Evolutionary conservation across 2,888 invertebrate genomes (phyloP).

Genomic region (Pachydiplax longipennis): DNA sequence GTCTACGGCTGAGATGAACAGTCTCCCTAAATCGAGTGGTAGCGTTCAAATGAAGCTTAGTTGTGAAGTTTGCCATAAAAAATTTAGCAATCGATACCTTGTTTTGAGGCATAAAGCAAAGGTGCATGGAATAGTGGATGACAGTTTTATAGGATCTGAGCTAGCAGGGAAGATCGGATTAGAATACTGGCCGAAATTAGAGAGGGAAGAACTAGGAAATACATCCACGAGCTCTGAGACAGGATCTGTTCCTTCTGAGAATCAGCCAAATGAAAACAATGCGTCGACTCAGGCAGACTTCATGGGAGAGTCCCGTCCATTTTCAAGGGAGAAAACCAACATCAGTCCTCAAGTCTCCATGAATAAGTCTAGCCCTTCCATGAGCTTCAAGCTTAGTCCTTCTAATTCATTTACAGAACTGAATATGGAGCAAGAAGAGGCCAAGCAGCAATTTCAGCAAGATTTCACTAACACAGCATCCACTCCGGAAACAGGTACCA

Average conservation of each 20-base stretch:
- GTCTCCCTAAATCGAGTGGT: constrained; percentile 52
- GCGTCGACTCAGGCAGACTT: constrained; percentile 3
- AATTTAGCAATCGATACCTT: constrained; percentile 76
- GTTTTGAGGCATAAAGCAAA: constrained; percentile 74
- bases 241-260: constrained; percentile 45
- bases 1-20: constrained; percentile 49
- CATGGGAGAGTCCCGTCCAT: constrained; percentile 12
- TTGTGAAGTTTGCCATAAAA: constrained; percentile 77
- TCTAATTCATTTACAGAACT: constrained; percentile 36
- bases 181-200: constrained; percentile 47
- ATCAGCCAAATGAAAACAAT: not conserved
- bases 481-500: not conserved
- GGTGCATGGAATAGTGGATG: constrained; percentile 65
- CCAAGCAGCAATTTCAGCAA: constrained; percentile 28
- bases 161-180: constrained; percentile 45
- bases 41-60: constrained; percentile 57
- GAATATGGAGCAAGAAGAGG: constrained; percentile 21
- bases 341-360: constrained; percentile 12
- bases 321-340: constrained; percentile 29
- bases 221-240: constrained; percentile 48
- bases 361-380: constrained; percentile 38
- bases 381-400: constrained; percentile 46
- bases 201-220: constrained; percentile 46
- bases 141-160: constrained; percentile 26
- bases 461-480: not conserved